phyloP scores from a whole-genome alignment of 2,113 vertebrate species.

The Ctenomys sociabilis region DNA sequence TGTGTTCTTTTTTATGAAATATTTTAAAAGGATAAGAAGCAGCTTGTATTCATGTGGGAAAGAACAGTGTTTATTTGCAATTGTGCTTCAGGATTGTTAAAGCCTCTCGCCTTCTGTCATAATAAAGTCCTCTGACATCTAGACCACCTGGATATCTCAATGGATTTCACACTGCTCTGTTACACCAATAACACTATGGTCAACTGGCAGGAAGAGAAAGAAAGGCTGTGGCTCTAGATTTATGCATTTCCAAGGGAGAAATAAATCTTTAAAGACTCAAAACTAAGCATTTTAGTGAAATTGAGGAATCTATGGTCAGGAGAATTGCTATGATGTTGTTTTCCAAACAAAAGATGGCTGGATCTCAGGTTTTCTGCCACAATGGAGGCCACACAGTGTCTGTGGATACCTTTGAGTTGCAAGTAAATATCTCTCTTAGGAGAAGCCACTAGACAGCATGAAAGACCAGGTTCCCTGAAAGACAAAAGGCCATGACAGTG shows the following conservation, averaged over 20 bases:
- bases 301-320: neutral
- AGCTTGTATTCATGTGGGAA: neutral
- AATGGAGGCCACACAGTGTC: neutral
- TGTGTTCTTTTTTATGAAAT: neutral
- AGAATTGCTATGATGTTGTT: neutral
- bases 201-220: conserved; percentile 1
- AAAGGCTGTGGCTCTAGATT: neutral
- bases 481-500: neutral
- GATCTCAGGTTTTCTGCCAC: neutral
- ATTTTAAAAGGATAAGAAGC: conserved; percentile 7
- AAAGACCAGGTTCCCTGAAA: neutral
- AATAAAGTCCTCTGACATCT: neutral
- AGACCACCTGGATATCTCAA: neutral
- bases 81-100: neutral
- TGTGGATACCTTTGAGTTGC: neutral
- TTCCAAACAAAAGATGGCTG: neutral
- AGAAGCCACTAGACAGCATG: neutral
- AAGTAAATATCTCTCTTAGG: neutral
- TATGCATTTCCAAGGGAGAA: neutral
- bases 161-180: neutral
- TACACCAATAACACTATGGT: neutral
- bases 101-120: neutral
- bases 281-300: neutral
- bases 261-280: neutral
- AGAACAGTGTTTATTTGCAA: neutral